Percentiles rank a stretch among this genome's conserved stretches.
These are phyloP conservation scores for Dendrolimus punctatus DNA, from an alignment of 1,140 invertebrate species.

Conservation along the genomic window DNA sequence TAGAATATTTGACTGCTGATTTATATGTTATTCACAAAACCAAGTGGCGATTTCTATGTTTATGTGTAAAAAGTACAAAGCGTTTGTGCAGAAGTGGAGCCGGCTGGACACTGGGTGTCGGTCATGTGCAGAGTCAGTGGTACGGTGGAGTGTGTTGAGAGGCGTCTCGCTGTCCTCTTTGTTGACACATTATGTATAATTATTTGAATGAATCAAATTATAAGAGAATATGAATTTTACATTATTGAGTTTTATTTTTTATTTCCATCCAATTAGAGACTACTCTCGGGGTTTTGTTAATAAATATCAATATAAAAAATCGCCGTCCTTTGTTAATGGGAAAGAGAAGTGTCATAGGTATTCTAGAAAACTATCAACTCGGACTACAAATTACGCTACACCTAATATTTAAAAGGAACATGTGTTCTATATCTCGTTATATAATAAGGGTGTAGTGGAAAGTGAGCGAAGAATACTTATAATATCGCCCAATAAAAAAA, in stretches of 20 bases:
- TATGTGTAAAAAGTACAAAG: constrained; percentile 55
- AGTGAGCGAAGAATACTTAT: too few species aligned
- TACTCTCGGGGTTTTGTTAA: too few species aligned
- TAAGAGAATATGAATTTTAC: constrained; percentile 69
- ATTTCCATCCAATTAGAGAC: constrained; percentile 5
- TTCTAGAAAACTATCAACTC: too few species aligned
- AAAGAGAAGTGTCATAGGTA: too few species aligned
- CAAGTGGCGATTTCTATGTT: constrained; percentile 12
- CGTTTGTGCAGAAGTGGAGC: constrained; percentile 65
- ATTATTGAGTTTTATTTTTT: constrained; percentile 30
- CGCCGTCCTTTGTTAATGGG: too few species aligned
- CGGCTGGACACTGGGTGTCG: constrained; percentile 38
- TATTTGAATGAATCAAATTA: constrained; percentile 71
- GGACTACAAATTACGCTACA: too few species aligned
- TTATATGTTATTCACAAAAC: constrained; percentile 4
- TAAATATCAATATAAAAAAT: too few species aligned
- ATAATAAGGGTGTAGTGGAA: too few species aligned
- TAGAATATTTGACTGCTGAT: background rate
- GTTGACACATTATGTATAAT: constrained; percentile 68
- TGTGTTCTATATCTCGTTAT: too few species aligned
- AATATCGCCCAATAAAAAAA: too few species aligned
- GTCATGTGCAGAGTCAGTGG: constrained; percentile 16
- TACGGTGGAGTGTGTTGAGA: constrained; percentile 7
- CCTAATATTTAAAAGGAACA: too few species aligned
- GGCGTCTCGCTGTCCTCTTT: constrained; percentile 65